These are phyloP conservation scores for Zophobas morio DNA, from an alignment of 1,140 invertebrate species.

Conservation along the genomic window DNA sequence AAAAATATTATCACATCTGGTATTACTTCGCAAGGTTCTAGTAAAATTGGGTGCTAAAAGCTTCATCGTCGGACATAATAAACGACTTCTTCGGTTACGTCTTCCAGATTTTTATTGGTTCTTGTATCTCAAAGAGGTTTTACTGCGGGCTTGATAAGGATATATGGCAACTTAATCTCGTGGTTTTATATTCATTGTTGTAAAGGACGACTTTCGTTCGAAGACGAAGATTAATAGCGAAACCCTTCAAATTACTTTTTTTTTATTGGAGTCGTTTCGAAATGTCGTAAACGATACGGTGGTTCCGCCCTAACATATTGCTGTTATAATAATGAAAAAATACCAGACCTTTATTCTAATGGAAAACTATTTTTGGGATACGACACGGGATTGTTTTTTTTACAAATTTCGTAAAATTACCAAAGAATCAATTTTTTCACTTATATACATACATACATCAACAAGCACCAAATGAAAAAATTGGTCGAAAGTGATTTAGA, in stretches of 20 bases:
- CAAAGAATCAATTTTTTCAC: too few relatives aligned
- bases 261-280: conserved; percentile 25
- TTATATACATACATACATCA: too few relatives aligned
- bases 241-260: conserved; percentile 33
- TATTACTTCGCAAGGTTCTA: conserved; percentile 25
- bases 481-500: too few relatives aligned
- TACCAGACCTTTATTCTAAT: neutral
- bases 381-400: too few relatives aligned
- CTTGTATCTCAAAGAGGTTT: conserved; percentile 33
- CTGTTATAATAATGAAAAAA: conserved; percentile 10
- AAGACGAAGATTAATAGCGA: conserved; percentile 33
- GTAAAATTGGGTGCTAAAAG: conserved; percentile 47
- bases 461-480: too few relatives aligned
- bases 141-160: conserved; percentile 35
- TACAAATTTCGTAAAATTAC: too few relatives aligned
- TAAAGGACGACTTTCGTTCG: conserved; percentile 7
- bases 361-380: neutral
- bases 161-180: conserved; percentile 33
- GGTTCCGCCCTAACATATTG: conserved; percentile 5
- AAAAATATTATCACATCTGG: conserved; percentile 49
- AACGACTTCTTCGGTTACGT: conserved; percentile 37
- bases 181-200: conserved; percentile 39
- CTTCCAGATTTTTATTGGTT: conserved; percentile 36
- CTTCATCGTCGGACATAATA: conserved; percentile 38
- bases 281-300: conserved; percentile 8